Percentiles rank a stretch among this genome's conserved stretches.
Evolutionary conservation across 2,888 invertebrate species (phyloP).

Genomic region (Drosophila nr. fundita): DNA sequence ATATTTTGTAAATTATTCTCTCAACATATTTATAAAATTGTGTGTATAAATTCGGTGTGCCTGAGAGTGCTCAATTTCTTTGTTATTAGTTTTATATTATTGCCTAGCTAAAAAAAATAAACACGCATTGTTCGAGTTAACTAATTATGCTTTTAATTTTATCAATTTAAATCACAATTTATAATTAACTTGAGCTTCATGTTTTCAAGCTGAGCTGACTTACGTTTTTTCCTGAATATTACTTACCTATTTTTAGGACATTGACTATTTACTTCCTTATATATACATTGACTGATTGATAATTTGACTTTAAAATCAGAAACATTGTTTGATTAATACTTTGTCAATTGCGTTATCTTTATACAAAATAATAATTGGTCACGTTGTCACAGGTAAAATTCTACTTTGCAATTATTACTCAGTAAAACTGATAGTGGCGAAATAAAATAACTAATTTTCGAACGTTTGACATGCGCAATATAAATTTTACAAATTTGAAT

Average conservation of each 20-base stretch:
- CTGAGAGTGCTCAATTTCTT: neutral
- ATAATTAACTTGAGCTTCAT: neutral
- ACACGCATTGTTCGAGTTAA: neutral
- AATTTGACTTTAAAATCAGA: no score
- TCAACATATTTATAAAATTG: neutral
- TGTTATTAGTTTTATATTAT: no score
- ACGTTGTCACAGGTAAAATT: neutral
- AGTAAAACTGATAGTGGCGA: neutral
- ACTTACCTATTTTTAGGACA: neutral
- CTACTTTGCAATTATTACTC: neutral
- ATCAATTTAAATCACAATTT: neutral
- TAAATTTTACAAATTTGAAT: neutral
- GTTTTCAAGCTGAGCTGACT: no score
- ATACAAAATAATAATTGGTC: neutral
- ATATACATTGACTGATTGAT: no score
- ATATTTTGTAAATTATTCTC: neutral
- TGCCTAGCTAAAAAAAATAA: no score
- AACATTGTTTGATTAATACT: no score
- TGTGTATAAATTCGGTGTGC: neutral
- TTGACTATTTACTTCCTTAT: no score
- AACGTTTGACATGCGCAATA: neutral
- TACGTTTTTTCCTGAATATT: neutral
- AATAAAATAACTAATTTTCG: constrained; percentile 1
- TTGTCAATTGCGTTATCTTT: constrained; percentile 13
- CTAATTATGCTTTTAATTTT: neutral